phyloP scores from a whole-genome alignment of 1,140 invertebrate genomes.

The Pogonognathellus flavescens region DNA sequence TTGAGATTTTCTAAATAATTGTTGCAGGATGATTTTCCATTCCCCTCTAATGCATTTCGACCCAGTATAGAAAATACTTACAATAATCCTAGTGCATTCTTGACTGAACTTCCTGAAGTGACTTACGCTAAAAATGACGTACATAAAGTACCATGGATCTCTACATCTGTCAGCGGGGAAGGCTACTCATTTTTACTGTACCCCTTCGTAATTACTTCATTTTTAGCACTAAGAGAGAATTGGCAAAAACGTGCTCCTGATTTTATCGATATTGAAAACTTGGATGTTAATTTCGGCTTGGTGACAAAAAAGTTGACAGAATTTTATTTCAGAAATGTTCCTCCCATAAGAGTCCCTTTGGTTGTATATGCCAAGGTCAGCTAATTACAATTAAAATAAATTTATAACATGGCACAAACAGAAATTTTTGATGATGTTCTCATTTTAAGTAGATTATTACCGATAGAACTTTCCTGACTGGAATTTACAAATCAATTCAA shows the following conservation, averaged over 20 bases:
- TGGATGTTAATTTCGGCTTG: slow-evolving; percentile 6
- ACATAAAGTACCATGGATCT: slow-evolving; percentile 56
- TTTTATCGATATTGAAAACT: slow-evolving; percentile 10
- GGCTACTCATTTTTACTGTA: slow-evolving; percentile 27
- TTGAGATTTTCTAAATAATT: too few relatives aligned
- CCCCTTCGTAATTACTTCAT: background rate
- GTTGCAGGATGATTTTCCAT: slow-evolving; percentile 30
- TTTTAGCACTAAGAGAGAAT: background rate
- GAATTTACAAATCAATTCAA: slow-evolving; percentile 61
- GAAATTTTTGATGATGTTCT: background rate
- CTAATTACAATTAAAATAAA: too few relatives aligned
- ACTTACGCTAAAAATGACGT: slow-evolving; percentile 47
- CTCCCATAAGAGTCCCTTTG: slow-evolving; percentile 10
- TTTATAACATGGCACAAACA: too few relatives aligned
- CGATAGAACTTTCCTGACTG: slow-evolving; percentile 55
- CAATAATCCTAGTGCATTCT: slow-evolving; percentile 21
- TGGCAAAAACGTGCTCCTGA: slow-evolving; percentile 29
- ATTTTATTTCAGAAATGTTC: slow-evolving; percentile 50
- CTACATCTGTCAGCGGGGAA: slow-evolving; percentile 41
- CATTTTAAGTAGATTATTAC: slow-evolving; percentile 48
- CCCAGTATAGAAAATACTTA: slow-evolving; percentile 41
- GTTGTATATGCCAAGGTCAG: slow-evolving; percentile 47
- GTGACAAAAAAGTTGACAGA: slow-evolving; percentile 38
- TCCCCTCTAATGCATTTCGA: slow-evolving; percentile 44
- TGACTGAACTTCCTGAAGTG: slow-evolving; percentile 47